A percentile compares a stretch with the other conserved stretches of the same genome.
These are phyloP conservation scores for Melanotaenia boesemani DNA, from an alignment of 2,797 vertebrate species.

Conservation along the genomic window DNA sequence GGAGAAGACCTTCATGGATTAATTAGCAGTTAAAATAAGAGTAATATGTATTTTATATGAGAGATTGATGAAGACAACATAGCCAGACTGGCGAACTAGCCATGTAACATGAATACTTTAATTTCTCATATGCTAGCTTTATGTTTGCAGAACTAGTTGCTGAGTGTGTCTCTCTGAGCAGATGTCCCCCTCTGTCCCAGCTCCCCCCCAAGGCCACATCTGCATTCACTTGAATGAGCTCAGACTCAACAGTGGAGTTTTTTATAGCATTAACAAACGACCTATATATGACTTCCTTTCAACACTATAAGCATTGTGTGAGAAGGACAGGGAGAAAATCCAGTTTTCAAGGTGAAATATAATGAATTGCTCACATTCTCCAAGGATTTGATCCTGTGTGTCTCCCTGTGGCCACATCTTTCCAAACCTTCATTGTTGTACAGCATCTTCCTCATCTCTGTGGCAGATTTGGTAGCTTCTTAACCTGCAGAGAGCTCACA, in stretches of 20 bases:
- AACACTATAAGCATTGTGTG: neutral
- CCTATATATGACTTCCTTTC: slow-evolving; percentile 24
- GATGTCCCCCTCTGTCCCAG: slow-evolving; percentile 31
- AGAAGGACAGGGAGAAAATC: slow-evolving; percentile 18
- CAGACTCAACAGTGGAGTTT: slow-evolving; percentile 29
- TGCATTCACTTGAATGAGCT: slow-evolving; percentile 47
- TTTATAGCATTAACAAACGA: slow-evolving; percentile 35
- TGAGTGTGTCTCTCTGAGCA: slow-evolving; percentile 32
- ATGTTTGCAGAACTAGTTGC: slow-evolving; percentile 2
- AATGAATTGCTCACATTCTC: slow-evolving; percentile 35
- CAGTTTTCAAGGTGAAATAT: slow-evolving; percentile 57
- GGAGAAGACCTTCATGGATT: too few species aligned
- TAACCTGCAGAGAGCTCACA: slow-evolving; percentile 35
- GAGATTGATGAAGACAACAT: too few species aligned
- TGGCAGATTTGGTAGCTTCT: slow-evolving; percentile 37
- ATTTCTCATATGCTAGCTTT: neutral
- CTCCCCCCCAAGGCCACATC: slow-evolving; percentile 37
- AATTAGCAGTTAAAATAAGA: too few species aligned
- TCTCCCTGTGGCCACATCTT: slow-evolving; percentile 14
- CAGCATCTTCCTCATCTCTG: slow-evolving; percentile 28
- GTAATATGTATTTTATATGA: too few species aligned
- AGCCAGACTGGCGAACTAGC: too few species aligned
- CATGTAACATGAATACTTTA: too few species aligned
- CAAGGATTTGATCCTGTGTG: slow-evolving; percentile 17
- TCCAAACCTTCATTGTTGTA: slow-evolving; percentile 12